Evolutionary conservation across 1,140 invertebrate genomes (phyloP).

Genomic region (Lethocerus indicus): DNA sequence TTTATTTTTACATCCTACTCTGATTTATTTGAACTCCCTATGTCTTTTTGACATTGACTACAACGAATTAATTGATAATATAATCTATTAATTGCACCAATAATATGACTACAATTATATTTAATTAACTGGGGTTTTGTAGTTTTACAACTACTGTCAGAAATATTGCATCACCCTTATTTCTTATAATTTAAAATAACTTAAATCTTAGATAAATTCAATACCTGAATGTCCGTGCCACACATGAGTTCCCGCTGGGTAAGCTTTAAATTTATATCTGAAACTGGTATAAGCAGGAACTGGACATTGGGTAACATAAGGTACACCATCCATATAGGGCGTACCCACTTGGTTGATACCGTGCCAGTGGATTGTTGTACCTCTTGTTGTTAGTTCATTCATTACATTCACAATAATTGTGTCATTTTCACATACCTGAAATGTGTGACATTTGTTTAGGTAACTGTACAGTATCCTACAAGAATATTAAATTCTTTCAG

Average conservation of each 20-base stretch:
- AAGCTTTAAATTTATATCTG: slow-evolving; percentile 18
- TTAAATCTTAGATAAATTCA: not conserved
- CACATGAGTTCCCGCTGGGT: slow-evolving; percentile 21
- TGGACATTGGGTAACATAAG: slow-evolving; percentile 21
- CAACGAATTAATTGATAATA: too few species aligned
- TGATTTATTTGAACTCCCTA: too few species aligned
- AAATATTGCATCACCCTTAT: too few species aligned
- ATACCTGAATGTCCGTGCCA: slow-evolving; percentile 24
- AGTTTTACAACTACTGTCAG: too few species aligned
- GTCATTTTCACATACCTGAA: slow-evolving; percentile 29
- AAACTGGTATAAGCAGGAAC: slow-evolving; percentile 17
- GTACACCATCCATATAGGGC: slow-evolving; percentile 38
- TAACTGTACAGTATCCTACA: not conserved
- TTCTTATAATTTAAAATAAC: not conserved
- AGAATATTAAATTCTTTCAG: not conserved
- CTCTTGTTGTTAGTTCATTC: slow-evolving; percentile 26
- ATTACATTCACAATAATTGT: slow-evolving; percentile 26
- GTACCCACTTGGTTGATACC: slow-evolving; percentile 25
- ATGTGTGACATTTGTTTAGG: not conserved
- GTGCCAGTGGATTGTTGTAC: slow-evolving; percentile 31
- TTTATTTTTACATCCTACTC: too few species aligned
- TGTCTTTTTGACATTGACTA: too few species aligned
- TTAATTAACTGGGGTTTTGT: too few species aligned
- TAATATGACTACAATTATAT: too few species aligned
- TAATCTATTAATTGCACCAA: too few species aligned